Base-by-base conservation (phyloP, 2,797 vertebrate species). In the Setipinna tenuifilis region DNA sequence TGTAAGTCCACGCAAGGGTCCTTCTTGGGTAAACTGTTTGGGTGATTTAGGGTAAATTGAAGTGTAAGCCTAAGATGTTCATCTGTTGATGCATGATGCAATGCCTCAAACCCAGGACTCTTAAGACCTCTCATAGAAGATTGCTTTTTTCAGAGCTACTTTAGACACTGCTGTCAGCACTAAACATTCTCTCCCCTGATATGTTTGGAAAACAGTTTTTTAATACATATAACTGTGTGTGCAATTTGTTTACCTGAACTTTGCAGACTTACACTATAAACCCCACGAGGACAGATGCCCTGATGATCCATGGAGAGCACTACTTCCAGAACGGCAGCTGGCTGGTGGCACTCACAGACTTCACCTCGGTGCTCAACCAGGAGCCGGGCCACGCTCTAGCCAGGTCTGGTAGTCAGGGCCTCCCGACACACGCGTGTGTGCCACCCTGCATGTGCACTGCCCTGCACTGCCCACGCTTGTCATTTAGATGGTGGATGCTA, bases 331-430 rank as follows among this genome's bases (percentile, higher is more conserved):
- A 12, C 88, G 91, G 89, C 81, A 87, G 88, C 88, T 95, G 96
- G 94, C 81, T 11, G 85, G 3, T 80, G 88, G 94, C 93, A 83
- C 89, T 94, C 88, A 86, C 91, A 21, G 93, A 96, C 88, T 96
- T 97, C 89, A 93, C 92, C 90, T 78, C 91, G 80, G 89, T 96
- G 86, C 91, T 96, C 85, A 92, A 92, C 17, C 87, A 92, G 88
- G 92, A 95, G 7, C 90, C 90, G 41, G 83, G 44, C 44, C 93
- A 95, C 82, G 62, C 89, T 88, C 85, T 91, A 78, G 95, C 94
- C 50, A 94, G 94, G 95, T 96, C 90, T 86, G 87, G 81, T 3
- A 54, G 50, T 19, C 80, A 6, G 23, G 54, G 83, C 23, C 35
- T 83, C 31, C 31, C n/a, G 80, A 12, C n/a, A 16, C 11, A 50